Conservation (phyloP, 2,113 vertebrate species). For the Callocephalon fimbriatum region DNA sequence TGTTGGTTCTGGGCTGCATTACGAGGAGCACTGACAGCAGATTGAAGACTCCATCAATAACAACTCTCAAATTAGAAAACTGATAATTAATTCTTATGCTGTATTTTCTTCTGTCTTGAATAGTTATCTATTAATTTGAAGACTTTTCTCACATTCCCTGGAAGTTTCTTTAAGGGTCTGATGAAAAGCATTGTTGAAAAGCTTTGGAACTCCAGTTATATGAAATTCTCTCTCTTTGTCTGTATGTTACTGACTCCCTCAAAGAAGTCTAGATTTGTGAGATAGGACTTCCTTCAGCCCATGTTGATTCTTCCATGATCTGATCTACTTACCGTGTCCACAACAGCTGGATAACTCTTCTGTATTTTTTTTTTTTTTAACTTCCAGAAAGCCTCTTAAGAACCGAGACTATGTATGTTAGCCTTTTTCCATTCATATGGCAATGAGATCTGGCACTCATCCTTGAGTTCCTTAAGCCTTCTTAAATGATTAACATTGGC, state of each 20-base stretch:
- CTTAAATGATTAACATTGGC: background rate
- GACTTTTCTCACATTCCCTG: background rate
- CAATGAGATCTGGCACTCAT: background rate
- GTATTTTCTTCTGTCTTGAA: background rate
- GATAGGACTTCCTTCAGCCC: background rate
- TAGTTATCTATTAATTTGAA: background rate
- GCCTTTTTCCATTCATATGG: background rate
- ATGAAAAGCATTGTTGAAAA: background rate
- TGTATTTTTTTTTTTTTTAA: background rate
- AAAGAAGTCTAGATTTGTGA: background rate
- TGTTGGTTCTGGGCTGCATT: background rate
- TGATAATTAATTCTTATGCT: background rate
- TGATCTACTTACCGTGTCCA: background rate
- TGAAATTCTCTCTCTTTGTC: background rate
- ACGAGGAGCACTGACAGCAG: accelerated
- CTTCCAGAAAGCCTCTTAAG: background rate
- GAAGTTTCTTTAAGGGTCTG: background rate
- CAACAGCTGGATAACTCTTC: background rate
- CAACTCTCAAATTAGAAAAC: background rate
- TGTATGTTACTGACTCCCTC: background rate
- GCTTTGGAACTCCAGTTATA: background rate
- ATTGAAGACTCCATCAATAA: background rate
- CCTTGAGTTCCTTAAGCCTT: background rate
- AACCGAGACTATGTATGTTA: background rate
- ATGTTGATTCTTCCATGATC: background rate